These are phyloP conservation scores for Zalophus californianus DNA, from an alignment of 2,797 vertebrate species.

Conservation along the genomic window DNA sequence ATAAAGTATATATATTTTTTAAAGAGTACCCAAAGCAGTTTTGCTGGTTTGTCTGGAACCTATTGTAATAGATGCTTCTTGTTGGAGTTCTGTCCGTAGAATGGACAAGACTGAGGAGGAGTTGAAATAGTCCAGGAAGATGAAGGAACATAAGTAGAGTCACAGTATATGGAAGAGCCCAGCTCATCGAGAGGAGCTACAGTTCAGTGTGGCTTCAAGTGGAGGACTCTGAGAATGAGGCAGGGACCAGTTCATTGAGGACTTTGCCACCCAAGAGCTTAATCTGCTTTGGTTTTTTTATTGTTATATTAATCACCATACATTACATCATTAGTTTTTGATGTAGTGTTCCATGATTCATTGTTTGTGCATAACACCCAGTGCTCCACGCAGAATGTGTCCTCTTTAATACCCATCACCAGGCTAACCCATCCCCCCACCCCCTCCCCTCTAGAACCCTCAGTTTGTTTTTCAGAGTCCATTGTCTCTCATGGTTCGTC, in stretches of 20 bases:
- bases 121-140: slow-evolving; percentile 18
- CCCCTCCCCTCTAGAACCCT: too few relatives aligned
- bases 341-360: too few relatives aligned
- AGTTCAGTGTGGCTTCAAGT: slow-evolving; percentile 37
- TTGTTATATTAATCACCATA: too few relatives aligned
- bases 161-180: background rate
- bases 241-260: background rate
- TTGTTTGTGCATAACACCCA: too few relatives aligned
- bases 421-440: too few relatives aligned
- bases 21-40: background rate
- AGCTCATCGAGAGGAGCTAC: background rate
- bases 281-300: background rate
- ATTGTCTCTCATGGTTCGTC: too few relatives aligned
- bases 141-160: slow-evolving; percentile 30
- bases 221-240: slow-evolving; percentile 41
- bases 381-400: too few relatives aligned
- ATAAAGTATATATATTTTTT: background rate
- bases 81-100: background rate
- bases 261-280: slow-evolving; percentile 33
- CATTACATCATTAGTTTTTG: too few relatives aligned
- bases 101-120: background rate
- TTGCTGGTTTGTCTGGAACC: slow-evolving; percentile 5
- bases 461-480: too few relatives aligned
- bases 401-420: too few relatives aligned
- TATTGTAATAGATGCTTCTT: background rate